Percentiles rank a stretch among this genome's conserved stretches.
Conservation (phyloP, 35 echinoderm and acorn worm species). For the Lytechinus variegatus region DNA sequence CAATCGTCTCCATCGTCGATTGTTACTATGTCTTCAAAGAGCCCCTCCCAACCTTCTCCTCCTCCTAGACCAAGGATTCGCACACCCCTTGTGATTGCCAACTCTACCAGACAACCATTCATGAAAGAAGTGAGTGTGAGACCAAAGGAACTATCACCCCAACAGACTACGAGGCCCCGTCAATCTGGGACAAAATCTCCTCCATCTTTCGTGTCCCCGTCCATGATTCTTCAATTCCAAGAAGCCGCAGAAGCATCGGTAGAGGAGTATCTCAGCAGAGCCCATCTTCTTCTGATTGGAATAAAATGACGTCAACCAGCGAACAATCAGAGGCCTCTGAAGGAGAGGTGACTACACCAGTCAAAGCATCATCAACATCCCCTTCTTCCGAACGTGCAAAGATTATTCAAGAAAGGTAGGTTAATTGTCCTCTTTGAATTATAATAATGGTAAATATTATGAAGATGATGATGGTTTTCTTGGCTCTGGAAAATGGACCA, state of each 20-base stretch:
- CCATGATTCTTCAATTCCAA: neutral
- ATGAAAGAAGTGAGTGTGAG: neutral
- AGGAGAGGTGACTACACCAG: neutral
- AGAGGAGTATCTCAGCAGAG: neutral
- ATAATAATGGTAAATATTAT: too few relatives aligned
- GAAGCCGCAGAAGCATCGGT: neutral
- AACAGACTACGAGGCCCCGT: neutral
- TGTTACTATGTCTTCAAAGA: neutral
- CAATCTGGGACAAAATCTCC: neutral
- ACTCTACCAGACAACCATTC: conserved; percentile 9
- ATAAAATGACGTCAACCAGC: conserved; percentile 7
- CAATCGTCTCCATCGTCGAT: neutral
- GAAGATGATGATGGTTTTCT: too few relatives aligned
- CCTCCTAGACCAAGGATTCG: neutral
- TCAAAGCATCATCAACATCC: neutral
- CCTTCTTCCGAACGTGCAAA: neutral
- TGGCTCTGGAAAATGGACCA: too few relatives aligned
- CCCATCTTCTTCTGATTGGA: conserved; percentile 32
- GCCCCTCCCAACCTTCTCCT: neutral
- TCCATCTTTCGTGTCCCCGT: neutral
- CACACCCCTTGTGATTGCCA: neutral
- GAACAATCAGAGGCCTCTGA: conserved; percentile 6
- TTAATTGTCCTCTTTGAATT: too few relatives aligned
- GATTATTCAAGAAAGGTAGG: conserved; percentile 38
- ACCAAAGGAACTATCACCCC: neutral